Evolutionary conservation across 1,140 invertebrate genomes (phyloP), one percentile per base, ranked within the genome.

Genomic region (Pygmarrhopalites habei): DNA sequence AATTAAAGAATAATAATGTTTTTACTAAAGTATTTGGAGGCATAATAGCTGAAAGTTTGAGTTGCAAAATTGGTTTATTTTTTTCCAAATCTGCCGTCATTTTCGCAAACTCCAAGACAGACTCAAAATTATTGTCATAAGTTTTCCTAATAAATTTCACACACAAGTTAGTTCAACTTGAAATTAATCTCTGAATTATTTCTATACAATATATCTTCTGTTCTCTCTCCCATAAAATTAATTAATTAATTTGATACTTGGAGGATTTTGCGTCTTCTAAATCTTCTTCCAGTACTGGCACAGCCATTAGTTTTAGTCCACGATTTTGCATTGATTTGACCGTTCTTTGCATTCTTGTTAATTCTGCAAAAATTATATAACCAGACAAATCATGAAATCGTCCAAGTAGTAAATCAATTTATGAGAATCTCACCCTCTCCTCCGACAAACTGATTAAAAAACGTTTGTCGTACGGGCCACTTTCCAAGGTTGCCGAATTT

Each of bases 251-350:
- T n/a, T n/a, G n/a, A 23, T 61, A 64, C 65, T 51, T 55, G n/a
- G 62, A 60, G 21, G 55, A 65, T 65, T 30, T 61, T 12, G 57
- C 57, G 52, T 74, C 72, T 21, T 73, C 72, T 2, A 75, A 65
- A 49, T 76, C 75, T 51, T 75, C 75, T 64, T 77, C 75, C 25
- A 76, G 67, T 28, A 75, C 74, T 32, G 75, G 76, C 21, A 72
- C 71, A 19, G 77, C 67, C 75, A 77, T 76, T 5, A 77, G 69
- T n/a, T 65, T 53, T 4, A 77, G 61, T 12, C 72, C 72, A 5
- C 70, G 49, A 15, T 64, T 56, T 21, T 70, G 68, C 28, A 76
- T 64, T 25, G 29, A 21, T 1, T 59, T 21, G 2, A 73, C 72
- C 0, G 69, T 66, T 19, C 41, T 30, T 17, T 62, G 55, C 68